Evolutionary conservation across 2,797 vertebrate species (phyloP), one percentile per base, ranked within the genome.

Genomic region (Diplodus sargus): DNA sequence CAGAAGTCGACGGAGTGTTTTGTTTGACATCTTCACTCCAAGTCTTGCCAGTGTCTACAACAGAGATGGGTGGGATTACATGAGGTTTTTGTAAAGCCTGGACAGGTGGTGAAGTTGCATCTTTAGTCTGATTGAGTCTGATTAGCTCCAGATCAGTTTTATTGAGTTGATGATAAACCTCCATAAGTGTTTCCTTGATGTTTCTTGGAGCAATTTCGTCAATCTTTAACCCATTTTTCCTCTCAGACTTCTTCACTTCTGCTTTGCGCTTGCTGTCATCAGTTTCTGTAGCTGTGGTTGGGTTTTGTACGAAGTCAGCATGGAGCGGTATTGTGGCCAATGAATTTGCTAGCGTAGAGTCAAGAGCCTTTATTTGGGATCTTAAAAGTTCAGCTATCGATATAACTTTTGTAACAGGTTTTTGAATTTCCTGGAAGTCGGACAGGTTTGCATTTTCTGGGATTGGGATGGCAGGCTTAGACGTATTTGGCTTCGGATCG

Each of bases 361-460:
- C 86, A 45, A 93, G 84, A 70, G 91, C 83, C 28, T 83, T 91
- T 30, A 95, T 83, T 72, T 95, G 93, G 68, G 90, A 67, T 75
- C 92, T 90, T 51, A 94, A 74, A 48, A 90, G 66, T 79, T 92
- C 93, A 69, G 91, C 93, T 39, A 92, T 59, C 18, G 91, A 93
- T 72, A 92, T 83, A 2, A 92, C 77, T 73, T 87, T 87, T 57
- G 83, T 65, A 12, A 64, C 85, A 11, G 89, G 82, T 69, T 79
- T 81, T 52, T 64, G 68, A 56, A 85, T 82, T 81, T 90, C 89
- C 25, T 83, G 72, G 16, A 89, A 65, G 15, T 28, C 22, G 70
- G 22, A 4, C 22, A 3, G 5, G 54, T 78, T 63, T 42, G 58
- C 48, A 14, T 54, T 42, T 56, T 84, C 83, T 76, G 58, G 34